Evolutionary conservation across 2,797 vertebrate genomes (phyloP).

Genomic region (Pristis pectinata): DNA sequence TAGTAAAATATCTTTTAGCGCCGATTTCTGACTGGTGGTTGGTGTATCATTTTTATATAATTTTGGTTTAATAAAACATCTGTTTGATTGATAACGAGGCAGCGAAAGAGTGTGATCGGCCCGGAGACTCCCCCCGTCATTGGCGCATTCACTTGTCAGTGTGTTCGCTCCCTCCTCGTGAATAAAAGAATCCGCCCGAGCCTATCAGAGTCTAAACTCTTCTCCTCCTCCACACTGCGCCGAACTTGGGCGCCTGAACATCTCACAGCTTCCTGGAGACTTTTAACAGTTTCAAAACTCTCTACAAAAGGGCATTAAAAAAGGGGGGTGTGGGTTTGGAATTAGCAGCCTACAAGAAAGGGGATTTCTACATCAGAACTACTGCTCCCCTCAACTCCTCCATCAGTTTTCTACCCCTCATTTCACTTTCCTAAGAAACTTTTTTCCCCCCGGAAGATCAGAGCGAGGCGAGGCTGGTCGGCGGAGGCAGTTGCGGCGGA

Average conservation of each 20-base stretch:
- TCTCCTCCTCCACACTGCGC: conserved; percentile 66
- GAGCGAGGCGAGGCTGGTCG: background rate
- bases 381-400: background rate
- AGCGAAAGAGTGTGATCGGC: conserved; percentile 50
- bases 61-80: conserved; percentile 39
- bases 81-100: conserved; percentile 49
- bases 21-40: conserved; percentile 14
- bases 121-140: conserved; percentile 53
- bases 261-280: conserved; percentile 58
- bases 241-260: conserved; percentile 74
- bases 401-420: background rate
- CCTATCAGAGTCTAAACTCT: conserved; percentile 69
- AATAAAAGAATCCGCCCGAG: conserved; percentile 76
- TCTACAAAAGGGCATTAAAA: conserved; percentile 58
- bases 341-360: conserved; percentile 47
- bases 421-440: conserved; percentile 12
- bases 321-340: conserved; percentile 41
- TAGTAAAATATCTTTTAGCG: background rate
- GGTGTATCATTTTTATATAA: background rate
- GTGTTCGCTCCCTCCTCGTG: conserved; percentile 66
- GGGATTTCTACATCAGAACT: conserved; percentile 38
- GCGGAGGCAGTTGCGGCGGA: background rate
- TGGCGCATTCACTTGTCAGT: conserved; percentile 56
- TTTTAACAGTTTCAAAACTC: conserved; percentile 34
- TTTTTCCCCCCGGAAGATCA: background rate